Base-by-base conservation (phyloP, 2,888 invertebrate genomes). In the Mesoligia furuncula region DNA sequence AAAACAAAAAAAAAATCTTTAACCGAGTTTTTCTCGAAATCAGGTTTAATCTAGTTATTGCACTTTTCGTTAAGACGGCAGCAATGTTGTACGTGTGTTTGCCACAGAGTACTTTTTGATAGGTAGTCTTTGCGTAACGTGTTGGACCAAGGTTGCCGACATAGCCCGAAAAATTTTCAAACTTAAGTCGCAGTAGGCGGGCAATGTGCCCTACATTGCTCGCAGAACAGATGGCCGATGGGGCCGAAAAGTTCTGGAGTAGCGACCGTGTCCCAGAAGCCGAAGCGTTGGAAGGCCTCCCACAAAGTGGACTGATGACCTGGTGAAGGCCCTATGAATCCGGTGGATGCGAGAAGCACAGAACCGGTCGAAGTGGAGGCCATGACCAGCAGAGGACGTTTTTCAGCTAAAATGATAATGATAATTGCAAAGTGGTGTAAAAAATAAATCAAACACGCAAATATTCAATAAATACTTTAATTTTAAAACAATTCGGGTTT, bases 381-480 rank as follows among this genome's bases (percentile, higher is more conserved):
- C 42, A 42, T 42, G 42, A 11, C 11, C 42, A 42, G 42, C 42
- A 42, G 11, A 11, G 42, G 42, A 42, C 42, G 2, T 42, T 11
- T 42, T 42, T 42, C 42, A 2, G 42, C 42, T 42, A 42, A 42
- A 42, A 42, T 11, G 11, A 42, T 39, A 39, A 39, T 39, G 39
- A 39, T 9, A 24, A 24, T 17, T 27, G 31, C 1, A 31, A 45
- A 11, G 3, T 27, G 8, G 13, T 31, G 2, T 20, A 20, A 74
- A 42, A n/a, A 78, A 59, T n/a, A n/a, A 61, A 31, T 65, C 7
- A 84, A 75, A 81, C 62, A 51, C 36, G 51, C 17, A 70, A 73
- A 65, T 73, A 83, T 92, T 90, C 88, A 93, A 92, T 93, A 93
- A 93, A 93, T 94, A 93, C 90, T 94, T 93, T 94, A 93, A 92